Conservation (phyloP, 92 coral and sea anemone genomes). For the Virgularia gustaviana region DNA sequence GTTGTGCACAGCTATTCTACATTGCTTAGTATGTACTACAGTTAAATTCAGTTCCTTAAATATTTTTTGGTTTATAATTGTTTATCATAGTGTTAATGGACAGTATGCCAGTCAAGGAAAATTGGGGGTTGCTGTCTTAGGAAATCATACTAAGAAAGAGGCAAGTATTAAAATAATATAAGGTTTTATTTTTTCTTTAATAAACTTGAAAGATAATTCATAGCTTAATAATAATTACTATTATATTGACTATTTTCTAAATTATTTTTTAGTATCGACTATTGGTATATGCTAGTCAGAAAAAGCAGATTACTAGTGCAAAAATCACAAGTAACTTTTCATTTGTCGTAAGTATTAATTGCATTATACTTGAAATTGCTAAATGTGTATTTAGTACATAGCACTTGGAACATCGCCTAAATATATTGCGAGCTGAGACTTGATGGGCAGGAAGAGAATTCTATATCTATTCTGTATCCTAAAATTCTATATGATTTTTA, state of each 20-base stretch:
- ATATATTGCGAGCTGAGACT: too few relatives aligned
- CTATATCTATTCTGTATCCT: not conserved
- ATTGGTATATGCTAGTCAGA: conserved; percentile 79
- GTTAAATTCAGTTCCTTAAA: not conserved
- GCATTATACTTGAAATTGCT: too few relatives aligned
- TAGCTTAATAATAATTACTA: not conserved
- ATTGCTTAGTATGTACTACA: not conserved
- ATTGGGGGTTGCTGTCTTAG: conserved; percentile 88
- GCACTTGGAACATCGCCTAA: too few relatives aligned
- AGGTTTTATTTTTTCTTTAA: not conserved
- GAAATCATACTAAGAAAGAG: conserved; percentile 72
- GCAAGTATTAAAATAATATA: conserved; percentile 50
- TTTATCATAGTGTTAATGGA: conserved; percentile 66
- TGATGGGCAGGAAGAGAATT: too few relatives aligned
- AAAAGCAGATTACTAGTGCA: conserved; percentile 85
- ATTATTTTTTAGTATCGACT: conserved; percentile 58
- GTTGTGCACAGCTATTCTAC: too few relatives aligned
- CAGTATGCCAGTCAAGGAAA: conserved; percentile 94
- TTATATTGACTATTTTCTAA: not conserved
- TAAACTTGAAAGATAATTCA: not conserved
- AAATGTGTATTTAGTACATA: too few relatives aligned
- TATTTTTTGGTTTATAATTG: not conserved
- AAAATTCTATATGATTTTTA: not conserved
- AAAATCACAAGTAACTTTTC: conserved; percentile 72
- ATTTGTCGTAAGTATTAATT: conserved; percentile 85